Conservation (phyloP, 2,888 invertebrate species). For the Dione juno region DNA sequence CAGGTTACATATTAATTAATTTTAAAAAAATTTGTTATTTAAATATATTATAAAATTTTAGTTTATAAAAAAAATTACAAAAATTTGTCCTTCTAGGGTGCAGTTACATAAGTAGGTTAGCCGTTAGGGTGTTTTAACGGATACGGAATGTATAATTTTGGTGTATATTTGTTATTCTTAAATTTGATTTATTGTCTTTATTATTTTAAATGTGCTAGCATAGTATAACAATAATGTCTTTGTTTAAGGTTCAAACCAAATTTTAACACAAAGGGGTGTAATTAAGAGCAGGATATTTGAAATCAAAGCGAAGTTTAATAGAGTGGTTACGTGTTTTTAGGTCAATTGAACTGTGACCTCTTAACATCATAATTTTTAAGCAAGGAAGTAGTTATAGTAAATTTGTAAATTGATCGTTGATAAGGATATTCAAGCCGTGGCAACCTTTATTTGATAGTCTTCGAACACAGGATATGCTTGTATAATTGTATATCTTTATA, state of each 20-base stretch:
- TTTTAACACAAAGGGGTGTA: constrained; percentile 41
- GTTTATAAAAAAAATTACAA: no score
- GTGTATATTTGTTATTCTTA: not conserved
- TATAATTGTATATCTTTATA: no score
- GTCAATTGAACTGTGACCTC: constrained; percentile 33
- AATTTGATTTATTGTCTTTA: not conserved
- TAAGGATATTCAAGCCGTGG: no score
- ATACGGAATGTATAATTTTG: not conserved
- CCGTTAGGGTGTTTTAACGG: not conserved
- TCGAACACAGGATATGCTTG: no score
- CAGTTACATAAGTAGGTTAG: no score
- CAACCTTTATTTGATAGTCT: no score
- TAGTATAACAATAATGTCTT: constrained; percentile 22
- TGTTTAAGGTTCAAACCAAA: constrained; percentile 28
- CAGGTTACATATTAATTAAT: no score
- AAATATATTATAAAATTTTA: no score
- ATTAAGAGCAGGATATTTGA: constrained; percentile 47
- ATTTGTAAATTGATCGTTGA: not conserved
- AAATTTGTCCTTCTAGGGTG: no score
- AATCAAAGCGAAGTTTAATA: constrained; percentile 47
- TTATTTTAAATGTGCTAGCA: constrained; percentile 7
- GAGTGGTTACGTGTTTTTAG: constrained; percentile 42
- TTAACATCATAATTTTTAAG: constrained; percentile 18
- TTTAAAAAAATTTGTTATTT: no score
- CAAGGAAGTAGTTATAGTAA: constrained; percentile 1